Evolutionary conservation across 1,140 invertebrate species (phyloP), one percentile per base, ranked within the genome.

Genomic region (Cylas formicarius): DNA sequence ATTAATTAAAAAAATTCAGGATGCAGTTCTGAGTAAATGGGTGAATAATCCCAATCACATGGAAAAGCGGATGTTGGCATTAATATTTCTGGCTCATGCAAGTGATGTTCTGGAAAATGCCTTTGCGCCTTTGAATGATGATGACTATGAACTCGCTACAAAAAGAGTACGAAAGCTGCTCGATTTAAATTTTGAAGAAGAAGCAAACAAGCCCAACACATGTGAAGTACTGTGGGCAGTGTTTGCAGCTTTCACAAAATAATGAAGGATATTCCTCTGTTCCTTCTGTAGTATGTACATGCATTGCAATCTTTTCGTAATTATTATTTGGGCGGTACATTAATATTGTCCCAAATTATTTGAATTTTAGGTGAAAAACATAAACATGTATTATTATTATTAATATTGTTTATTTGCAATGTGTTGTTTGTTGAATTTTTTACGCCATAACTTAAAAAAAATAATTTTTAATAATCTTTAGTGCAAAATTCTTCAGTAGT

Each of bases 71-170:
- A 83, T 90, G 50, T 68, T 99, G 49, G 84, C 94, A 14, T 73
- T 99, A 33, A 81, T 99, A 57, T 88, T 96, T 65, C 73, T 99
- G 36, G 92, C 95, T 14, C 94, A 99, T 68, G 90, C 94, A 10
- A 95, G 94, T 32, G 96, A 99, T 71, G 96, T 99, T 10, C 72
- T 99, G 4, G 97, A 99, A 72, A 99, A 99, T 72, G 97, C 97
- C n/a, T 99, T 99, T 72, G 92, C 90, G 14, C 93, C 95, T 1
- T 75, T 99, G 2, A 96, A 90, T 26, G 94, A 98, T 67, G 93
- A 98, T 61, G 95, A 99, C 67, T 99, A 99, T 66, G 96, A 99
- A 72, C 71, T 98, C 45, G 96, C 94, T 28, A 97, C 96, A 82
- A 90, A 92, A 59, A 80, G 96, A 60, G 90, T 99, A 17, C 77